Base-by-base conservation (phyloP, 2,797 vertebrate species). In the Scomberomorus guttatus region DNA sequence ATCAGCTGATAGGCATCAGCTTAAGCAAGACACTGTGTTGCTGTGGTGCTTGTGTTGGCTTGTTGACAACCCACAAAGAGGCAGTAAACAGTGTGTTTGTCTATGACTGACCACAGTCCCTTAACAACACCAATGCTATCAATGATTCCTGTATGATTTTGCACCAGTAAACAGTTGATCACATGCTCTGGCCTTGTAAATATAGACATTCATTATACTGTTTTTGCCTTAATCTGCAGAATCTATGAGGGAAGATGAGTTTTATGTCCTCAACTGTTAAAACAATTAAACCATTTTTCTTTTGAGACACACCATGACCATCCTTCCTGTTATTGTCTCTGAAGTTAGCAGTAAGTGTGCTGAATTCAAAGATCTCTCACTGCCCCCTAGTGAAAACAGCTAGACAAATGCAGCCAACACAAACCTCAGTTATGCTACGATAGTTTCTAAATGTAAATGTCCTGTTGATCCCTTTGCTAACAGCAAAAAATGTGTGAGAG, bases 311-410 rank as follows among this genome's bases (percentile, higher is more conserved):
- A 20, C 46, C 17, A 44, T 44, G 42, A 15, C 11, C 24, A 32
- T 52, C 18, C 7, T 39, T 61, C 42, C 55, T 77, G 32, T 66
- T 54, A 44, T 70, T 78, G 46, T 60, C 5, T 1, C 22, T 68
- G n/a, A 46, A 7, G 34, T 55, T 2, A 20, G n/a, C 18, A 50
- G 18, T 4, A 17, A 50, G 9, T 18, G 37, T 72, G 55, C 22
- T 80, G 12, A 58, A 60, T 22, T 4, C 13, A 10, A 67, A 60
- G 1, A 39, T 76, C 70, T 72, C 42, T 87, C 56, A 86, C 80
- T 91, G 89, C 83, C 88, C 83, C 57, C 88, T 90, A 69, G 86
- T 85, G 90, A 63, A 71, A 65, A 69, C 24, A 64, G 13, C 5
- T 6, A 22, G 22, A 44, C 1, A 44, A 46, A 32, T 50, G n/a